Base-by-base conservation (phyloP, 2,888 invertebrate genomes). In the Actias luna region DNA sequence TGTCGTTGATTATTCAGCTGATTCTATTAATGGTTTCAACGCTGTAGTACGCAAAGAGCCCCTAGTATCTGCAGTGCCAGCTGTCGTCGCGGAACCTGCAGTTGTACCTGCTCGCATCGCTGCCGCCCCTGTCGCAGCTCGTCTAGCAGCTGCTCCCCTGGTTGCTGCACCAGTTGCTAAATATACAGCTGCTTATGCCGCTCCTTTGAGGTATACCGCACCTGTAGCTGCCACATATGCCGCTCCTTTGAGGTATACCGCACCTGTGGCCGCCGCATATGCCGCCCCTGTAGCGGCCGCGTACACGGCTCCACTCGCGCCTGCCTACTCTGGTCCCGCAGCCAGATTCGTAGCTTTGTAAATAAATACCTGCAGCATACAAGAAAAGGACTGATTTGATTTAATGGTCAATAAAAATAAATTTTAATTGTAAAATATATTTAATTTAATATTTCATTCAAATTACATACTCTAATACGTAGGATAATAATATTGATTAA, bases 11-110 rank as follows among this genome's bases (percentile, higher is more conserved):
- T 90, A 90, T 73, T 70, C 80, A 5, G 89, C 89, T 31, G 88
- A 89, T 66, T 73, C 87, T 7, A 75, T 87, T 42, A 88, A 87
- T 64, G 90, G 90, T 14, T 90, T 89, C 74, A 88, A 86, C 67
- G 89, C 89, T 3, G 83, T 87, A 0, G 89, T 90, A 16, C 84
- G 87, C 60, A 88, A 91, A 46, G 83, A 83, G 67, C 80, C 81
- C 2, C 62, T 80, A 33, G 65, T 75, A 16, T 69, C 71, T 14
- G 74, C 72, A 2, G 70, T 74, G 0, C 76, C 76, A 2, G 59
- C 71, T 1, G 65, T 72, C 5, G 65, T 68, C 31, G 65, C 65
- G 12, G 61, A 65, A 0, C 64, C 65, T 65, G 59, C 71, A 1
- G 64, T 72, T 5, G 66, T 68, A 31, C 64, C 65, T 5, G 61